Evolutionary conservation across 92 coral and sea anemone genomes (phyloP).

Genomic region (Epizoanthus scotinus): DNA sequence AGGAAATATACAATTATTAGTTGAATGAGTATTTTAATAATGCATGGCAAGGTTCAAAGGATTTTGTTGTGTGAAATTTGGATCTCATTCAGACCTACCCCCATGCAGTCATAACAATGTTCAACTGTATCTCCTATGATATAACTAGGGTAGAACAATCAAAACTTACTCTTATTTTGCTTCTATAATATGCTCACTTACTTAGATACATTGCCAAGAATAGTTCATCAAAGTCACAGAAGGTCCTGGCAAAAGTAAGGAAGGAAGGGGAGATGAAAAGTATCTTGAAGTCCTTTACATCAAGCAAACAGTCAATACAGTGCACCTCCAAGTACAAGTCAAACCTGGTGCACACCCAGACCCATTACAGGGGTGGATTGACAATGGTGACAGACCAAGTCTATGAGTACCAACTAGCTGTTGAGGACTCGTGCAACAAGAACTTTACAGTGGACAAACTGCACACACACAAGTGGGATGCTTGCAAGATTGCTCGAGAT

Average conservation of each 20-base stretch:
- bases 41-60: too few relatives aligned
- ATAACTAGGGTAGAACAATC: too few relatives aligned
- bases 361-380: slow-evolving; percentile 5
- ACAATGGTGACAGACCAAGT: neutral
- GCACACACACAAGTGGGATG: neutral
- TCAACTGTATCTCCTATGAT: too few relatives aligned
- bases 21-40: too few relatives aligned
- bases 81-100: too few relatives aligned
- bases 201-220: slow-evolving; percentile 12
- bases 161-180: too few relatives aligned
- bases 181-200: neutral
- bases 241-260: neutral
- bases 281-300: neutral
- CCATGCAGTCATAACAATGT: too few relatives aligned
- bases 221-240: neutral
- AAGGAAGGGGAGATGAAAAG: neutral
- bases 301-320: neutral
- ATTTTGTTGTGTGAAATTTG: too few relatives aligned
- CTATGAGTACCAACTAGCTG: slow-evolving; percentile 9
- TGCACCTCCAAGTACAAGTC: neutral
- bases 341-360: neutral
- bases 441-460: neutral
- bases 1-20: too few relatives aligned
- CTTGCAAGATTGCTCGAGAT: too few relatives aligned
- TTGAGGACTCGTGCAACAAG: neutral